A percentile compares a stretch with the other conserved stretches of the same genome.
phyloP scores from a whole-genome alignment of 2,888 invertebrate species.

The Creontiades dilutus region DNA sequence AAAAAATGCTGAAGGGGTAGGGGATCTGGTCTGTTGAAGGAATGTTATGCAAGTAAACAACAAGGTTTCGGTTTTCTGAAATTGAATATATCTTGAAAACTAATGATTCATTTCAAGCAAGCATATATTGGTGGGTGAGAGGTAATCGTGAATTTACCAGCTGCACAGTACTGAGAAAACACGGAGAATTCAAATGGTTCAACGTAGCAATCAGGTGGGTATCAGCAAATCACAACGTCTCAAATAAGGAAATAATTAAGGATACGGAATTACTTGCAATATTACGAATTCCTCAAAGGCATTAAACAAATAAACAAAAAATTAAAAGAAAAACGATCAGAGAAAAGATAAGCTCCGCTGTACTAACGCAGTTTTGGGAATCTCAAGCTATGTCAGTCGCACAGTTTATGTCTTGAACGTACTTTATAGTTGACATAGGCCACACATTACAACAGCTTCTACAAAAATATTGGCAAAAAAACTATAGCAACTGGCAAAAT shows the following conservation, averaged over 20 bases:
- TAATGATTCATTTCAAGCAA: too few relatives aligned
- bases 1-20: too few relatives aligned
- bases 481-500: too few relatives aligned
- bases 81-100: too few relatives aligned
- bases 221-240: neutral
- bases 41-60: neutral
- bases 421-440: neutral
- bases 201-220: neutral
- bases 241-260: neutral
- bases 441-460: slow-evolving; percentile 24
- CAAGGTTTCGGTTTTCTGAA: neutral
- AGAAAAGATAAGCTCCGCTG: neutral
- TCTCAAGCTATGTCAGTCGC: neutral
- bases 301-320: too few relatives aligned
- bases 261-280: neutral
- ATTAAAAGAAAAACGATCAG: neutral
- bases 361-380: neutral
- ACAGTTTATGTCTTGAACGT: neutral
- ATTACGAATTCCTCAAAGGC: neutral
- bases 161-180: neutral
- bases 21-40: too few relatives aligned
- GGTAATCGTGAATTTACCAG: neutral
- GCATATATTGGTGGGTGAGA: neutral
- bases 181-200: neutral
- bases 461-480: neutral